Percentiles rank a stretch among this genome's conserved stretches.
Conservation (phyloP, 2,888 invertebrate species). For the Chouioia cunea region DNA sequence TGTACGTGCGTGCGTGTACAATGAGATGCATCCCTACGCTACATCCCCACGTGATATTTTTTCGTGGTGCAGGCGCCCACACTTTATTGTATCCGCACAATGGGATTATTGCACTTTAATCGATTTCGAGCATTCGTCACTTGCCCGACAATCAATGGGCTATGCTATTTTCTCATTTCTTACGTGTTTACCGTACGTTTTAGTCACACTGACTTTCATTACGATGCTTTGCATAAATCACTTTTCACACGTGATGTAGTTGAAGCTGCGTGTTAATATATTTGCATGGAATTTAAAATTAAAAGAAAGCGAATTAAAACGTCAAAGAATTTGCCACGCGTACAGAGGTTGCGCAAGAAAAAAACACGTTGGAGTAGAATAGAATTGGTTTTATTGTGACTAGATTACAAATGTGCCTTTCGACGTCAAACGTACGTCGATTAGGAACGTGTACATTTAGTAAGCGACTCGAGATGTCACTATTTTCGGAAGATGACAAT, state of each 20-base stretch:
- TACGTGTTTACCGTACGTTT: neutral
- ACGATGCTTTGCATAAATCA: neutral
- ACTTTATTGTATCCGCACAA: constrained; percentile 39
- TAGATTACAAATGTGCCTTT: constrained; percentile 68
- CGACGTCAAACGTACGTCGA: constrained; percentile 62
- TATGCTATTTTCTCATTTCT: constrained; percentile 19
- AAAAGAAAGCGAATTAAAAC: too few relatives aligned
- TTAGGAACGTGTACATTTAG: constrained; percentile 65
- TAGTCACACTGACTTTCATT: neutral
- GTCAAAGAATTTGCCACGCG: too few relatives aligned
- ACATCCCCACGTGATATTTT: neutral
- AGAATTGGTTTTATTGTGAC: constrained; percentile 69
- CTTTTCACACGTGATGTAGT: too few relatives aligned
- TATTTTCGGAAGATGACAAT: constrained; percentile 37
- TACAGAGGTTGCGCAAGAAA: neutral
- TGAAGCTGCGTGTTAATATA: too few relatives aligned
- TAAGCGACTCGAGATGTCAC: constrained; percentile 52
- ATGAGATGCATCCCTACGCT: neutral
- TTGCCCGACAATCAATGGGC: constrained; percentile 29
- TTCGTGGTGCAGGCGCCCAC: neutral
- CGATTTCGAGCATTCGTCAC: constrained; percentile 31
- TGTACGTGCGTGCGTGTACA: neutral
- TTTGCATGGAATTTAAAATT: too few relatives aligned
- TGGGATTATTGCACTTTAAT: constrained; percentile 48
- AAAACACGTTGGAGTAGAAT: constrained; percentile 57